Conservation (phyloP, 2,113 vertebrate genomes). For the Odocoileus hemionus region DNA sequence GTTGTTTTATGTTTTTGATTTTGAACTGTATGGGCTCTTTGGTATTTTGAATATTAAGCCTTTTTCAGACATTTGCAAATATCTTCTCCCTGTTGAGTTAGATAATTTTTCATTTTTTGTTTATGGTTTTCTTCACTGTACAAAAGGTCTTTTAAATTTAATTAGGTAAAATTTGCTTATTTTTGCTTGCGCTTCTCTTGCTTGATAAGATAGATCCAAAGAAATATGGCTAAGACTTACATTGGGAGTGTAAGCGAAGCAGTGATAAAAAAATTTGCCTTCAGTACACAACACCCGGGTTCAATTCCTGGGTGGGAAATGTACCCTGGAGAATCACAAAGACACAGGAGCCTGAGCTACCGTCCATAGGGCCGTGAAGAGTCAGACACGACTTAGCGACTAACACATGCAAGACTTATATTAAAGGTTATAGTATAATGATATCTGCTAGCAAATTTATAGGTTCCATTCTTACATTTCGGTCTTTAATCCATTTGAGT, state of each 20-base stretch:
- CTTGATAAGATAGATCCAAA: neutral
- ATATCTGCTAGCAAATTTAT: neutral
- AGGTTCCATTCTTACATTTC: neutral
- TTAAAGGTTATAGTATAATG: neutral
- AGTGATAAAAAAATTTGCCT: neutral
- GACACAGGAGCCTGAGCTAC: neutral
- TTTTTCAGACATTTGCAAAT: neutral
- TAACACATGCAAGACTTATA: neutral
- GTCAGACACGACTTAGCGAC: accelerated
- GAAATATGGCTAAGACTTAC: neutral
- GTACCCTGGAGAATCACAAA: neutral
- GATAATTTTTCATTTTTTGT: neutral
- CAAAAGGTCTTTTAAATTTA: neutral
- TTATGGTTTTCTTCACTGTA: neutral
- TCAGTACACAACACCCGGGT: neutral
- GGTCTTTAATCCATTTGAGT: neutral
- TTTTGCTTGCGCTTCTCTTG: neutral
- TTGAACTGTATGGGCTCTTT: neutral
- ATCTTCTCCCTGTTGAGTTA: neutral
- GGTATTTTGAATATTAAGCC: neutral
- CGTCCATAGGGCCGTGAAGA: neutral
- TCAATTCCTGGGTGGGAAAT: neutral
- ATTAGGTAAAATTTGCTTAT: neutral
- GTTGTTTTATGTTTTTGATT: neutral
- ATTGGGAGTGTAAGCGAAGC: neutral